Percentiles rank a stretch among this genome's conserved stretches.
phyloP scores from a whole-genome alignment of 1,140 invertebrate species.

The Stegodyphus dumicola region DNA sequence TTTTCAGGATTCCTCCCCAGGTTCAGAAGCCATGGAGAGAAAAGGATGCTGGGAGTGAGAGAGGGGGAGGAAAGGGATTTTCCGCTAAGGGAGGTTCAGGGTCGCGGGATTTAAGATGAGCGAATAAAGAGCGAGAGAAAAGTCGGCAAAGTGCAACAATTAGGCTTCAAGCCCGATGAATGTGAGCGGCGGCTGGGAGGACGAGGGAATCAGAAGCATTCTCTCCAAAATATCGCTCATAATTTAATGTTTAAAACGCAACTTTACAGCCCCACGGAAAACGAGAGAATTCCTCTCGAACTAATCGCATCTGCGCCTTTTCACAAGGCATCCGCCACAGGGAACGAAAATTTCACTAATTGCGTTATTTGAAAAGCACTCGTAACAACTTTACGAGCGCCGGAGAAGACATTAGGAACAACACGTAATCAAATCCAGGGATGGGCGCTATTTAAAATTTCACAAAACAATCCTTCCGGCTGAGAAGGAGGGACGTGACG shows the following conservation, averaged over 20 bases:
- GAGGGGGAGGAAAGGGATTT: not conserved
- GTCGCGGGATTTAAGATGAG: constrained; percentile 20
- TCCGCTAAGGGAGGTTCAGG: constrained; percentile 9
- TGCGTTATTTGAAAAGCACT: constrained; percentile 61
- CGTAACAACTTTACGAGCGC: constrained; percentile 54
- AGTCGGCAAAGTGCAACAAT: constrained; percentile 55
- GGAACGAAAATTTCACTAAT: constrained; percentile 53
- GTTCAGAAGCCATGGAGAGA: not conserved
- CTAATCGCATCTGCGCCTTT: constrained; percentile 56
- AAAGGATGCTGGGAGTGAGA: not conserved
- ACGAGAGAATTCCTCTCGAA: constrained; percentile 43
- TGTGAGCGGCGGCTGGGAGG: not conserved
- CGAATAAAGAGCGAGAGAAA: constrained; percentile 14
- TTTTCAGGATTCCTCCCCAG: not conserved
- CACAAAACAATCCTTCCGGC: constrained; percentile 49
- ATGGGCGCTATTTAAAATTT: constrained; percentile 54
- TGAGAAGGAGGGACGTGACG: constrained; percentile 10
- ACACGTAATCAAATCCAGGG: constrained; percentile 35
- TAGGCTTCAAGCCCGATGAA: not conserved
- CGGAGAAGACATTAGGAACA: constrained; percentile 46
- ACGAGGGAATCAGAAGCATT: not conserved
- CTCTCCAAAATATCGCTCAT: constrained; percentile 46
- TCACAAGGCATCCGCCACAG: constrained; percentile 8
- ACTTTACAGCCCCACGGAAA: constrained; percentile 30
- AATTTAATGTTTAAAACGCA: constrained; percentile 61